These are phyloP conservation scores for Heliconius himera DNA, from an alignment of 1,140 invertebrate genomes.

Conservation along the genomic window DNA sequence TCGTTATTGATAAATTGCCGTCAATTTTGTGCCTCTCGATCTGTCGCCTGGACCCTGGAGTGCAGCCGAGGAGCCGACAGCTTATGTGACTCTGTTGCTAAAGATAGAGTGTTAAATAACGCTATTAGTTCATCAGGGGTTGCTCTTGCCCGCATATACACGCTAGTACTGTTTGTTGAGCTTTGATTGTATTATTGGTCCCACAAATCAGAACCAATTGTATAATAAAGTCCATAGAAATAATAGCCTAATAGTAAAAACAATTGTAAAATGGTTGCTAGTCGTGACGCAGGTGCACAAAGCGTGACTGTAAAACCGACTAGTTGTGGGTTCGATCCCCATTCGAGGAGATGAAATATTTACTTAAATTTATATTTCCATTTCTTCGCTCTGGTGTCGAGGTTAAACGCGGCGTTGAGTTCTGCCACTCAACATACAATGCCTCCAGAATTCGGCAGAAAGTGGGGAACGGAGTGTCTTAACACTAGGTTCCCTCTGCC, in stretches of 20 bases:
- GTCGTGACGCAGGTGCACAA: no score
- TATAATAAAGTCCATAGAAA: background rate
- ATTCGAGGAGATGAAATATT: no score
- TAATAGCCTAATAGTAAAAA: background rate
- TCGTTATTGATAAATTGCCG: slow-evolving; percentile 79
- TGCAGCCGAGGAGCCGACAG: slow-evolving; percentile 43
- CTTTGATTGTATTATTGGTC: background rate
- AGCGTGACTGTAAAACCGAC: no score
- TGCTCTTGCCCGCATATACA: background rate
- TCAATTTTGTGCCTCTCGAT: slow-evolving; percentile 59
- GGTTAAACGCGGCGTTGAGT: no score
- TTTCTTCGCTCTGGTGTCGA: no score
- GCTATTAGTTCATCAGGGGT: background rate
- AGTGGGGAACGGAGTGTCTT: no score
- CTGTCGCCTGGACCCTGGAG: slow-evolving; percentile 48
- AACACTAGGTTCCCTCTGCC: no score
- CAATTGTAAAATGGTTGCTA: no score
- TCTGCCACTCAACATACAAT: no score
- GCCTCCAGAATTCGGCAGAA: no score
- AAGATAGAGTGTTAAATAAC: slow-evolving; percentile 27
- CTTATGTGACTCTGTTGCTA: slow-evolving; percentile 49
- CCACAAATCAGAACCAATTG: background rate
- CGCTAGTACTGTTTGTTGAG: background rate
- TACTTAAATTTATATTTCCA: no score
- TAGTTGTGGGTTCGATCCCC: no score